Evolutionary conservation across 1,140 invertebrate species (phyloP), one percentile per base, ranked within the genome.

Genomic region (Drepana arcuata): DNA sequence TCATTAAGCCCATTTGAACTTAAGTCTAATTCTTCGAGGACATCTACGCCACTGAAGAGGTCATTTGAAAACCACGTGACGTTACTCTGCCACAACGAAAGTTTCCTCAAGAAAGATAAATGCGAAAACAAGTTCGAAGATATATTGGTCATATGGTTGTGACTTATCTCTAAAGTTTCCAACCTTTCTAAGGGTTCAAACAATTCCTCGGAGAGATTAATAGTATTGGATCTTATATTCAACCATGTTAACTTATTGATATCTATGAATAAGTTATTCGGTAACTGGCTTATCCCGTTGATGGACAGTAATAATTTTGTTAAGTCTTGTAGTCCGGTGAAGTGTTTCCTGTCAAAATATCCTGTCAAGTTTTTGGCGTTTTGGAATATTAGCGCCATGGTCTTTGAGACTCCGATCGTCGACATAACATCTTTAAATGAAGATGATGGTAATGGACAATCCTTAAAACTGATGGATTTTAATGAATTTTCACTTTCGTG

Each of bases 1-100:
- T 81, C 72, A 14, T 83, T 83, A 34, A 92, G 73, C n/a, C 84
- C 72, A 58, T 91, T 91, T 4, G 70, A 74, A 47, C 85, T 87
- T 11, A 91, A 46, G 64, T 90, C 89, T 34, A 91, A 72, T 51
- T 85, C 84, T 50, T 84, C 67, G 7, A 91, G 62, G 2, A 86
- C 84, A 12, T 82, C 55, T 3, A 89, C 75, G 11, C 86, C 85
- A 16, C 84, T 78, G 40, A 91, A 91, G 30, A 86, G 75, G 24
- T 86, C 83, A 29, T 84, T 70, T 0, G 84, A 83, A 3, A 91
- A 72, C 58, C 85, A 85, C 7, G 74, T 82, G 30, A 91, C 67
- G 38, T 85, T 83, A 50, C 89, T 91, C 49, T 84, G 83, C 88
- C 88, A 89, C 15, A 91, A 55, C 40, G 88, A 89, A 18, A 90